A percentile compares a stretch with the other conserved stretches of the same genome.
Conservation (phyloP, 2,888 invertebrate genomes). For the Ormyrus rosae region DNA sequence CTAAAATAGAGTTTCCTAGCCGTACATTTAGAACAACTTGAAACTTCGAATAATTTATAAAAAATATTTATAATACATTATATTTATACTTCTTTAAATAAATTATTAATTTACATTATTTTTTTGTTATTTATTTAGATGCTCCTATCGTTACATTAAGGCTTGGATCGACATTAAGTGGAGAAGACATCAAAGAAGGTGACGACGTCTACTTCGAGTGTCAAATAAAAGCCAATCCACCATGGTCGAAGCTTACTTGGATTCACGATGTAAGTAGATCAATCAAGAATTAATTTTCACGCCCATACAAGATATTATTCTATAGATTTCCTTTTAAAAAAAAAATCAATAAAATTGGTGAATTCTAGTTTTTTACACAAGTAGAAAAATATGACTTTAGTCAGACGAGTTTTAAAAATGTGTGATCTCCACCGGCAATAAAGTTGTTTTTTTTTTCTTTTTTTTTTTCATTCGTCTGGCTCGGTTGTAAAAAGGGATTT, state of each 20-base stretch:
- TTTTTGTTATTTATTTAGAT: slow-evolving; percentile 79
- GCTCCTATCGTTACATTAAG: slow-evolving; percentile 89
- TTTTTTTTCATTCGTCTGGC: too few relatives aligned
- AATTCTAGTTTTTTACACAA: too few relatives aligned
- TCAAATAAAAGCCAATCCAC: slow-evolving; percentile 92
- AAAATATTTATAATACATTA: neutral
- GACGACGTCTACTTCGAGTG: slow-evolving; percentile 96
- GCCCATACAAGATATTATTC: neutral
- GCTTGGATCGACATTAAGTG: slow-evolving; percentile 89
- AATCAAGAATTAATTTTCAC: neutral
- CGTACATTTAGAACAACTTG: too few relatives aligned
- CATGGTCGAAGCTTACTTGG: slow-evolving; percentile 90
- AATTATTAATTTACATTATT: too few relatives aligned
- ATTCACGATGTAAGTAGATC: slow-evolving; percentile 87
- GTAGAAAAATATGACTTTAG: too few relatives aligned
- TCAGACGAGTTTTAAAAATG: too few relatives aligned
- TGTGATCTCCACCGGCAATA: too few relatives aligned
- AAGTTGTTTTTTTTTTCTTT: too few relatives aligned
- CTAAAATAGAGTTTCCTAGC: too few relatives aligned
- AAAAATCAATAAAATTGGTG: too few relatives aligned
- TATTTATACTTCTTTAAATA: neutral
- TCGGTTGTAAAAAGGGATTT: too few relatives aligned
- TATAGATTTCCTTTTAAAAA: neutral
- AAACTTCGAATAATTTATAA: neutral
- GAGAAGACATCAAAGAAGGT: slow-evolving; percentile 93